These are phyloP conservation scores for Thamnaconus septentrionalis DNA, from an alignment of 2,113 vertebrate genomes.

Conservation along the genomic window DNA sequence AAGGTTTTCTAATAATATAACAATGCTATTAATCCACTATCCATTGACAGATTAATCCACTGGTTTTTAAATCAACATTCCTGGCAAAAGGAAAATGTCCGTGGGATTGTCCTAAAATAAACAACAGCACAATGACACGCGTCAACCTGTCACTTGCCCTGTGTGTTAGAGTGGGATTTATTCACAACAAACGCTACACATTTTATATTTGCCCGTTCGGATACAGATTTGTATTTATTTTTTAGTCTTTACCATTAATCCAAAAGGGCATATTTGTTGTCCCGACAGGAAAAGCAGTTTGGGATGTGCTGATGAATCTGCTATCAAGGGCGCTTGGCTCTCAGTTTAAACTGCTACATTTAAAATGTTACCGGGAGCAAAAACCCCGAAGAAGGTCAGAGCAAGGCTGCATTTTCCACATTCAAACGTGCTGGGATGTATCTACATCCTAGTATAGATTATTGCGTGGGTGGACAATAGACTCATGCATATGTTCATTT, in stretches of 20 bases:
- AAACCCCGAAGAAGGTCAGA: neutral
- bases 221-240: too few relatives aligned
- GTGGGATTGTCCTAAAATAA: neutral
- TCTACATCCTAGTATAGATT: conserved; percentile 23
- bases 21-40: neutral
- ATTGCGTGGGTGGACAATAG: conserved; percentile 3
- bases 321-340: neutral
- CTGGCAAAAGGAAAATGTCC: neutral
- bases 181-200: neutral
- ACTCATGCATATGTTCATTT: conserved; percentile 24
- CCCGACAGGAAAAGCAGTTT: too few relatives aligned
- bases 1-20: neutral
- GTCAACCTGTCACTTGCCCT: too few relatives aligned
- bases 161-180: neutral
- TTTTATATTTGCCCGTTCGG: too few relatives aligned
- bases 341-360: neutral
- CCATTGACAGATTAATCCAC: neutral
- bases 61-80: neutral
- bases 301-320: too few relatives aligned
- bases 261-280: too few relatives aligned
- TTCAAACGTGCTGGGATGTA: neutral
- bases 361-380: neutral
- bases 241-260: too few relatives aligned
- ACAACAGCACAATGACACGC: neutral
- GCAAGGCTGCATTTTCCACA: neutral